These are phyloP conservation scores for Squalus acanthias DNA, from an alignment of 2,797 vertebrate species.

Conservation along the genomic window DNA sequence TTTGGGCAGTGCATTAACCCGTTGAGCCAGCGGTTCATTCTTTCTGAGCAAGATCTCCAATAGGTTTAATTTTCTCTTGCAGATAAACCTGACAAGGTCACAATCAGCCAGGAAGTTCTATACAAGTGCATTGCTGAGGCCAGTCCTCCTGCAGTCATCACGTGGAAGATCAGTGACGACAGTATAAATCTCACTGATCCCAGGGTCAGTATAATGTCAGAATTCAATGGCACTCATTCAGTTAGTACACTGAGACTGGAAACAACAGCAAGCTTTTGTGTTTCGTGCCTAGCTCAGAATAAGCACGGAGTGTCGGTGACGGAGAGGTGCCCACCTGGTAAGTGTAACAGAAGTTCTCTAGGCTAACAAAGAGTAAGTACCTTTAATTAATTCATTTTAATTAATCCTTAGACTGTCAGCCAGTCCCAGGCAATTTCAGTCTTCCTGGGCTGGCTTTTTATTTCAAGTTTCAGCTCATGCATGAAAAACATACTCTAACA, in stretches of 20 bases:
- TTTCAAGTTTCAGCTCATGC: neutral
- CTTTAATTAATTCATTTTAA: neutral
- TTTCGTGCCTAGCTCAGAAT: constrained; percentile 37
- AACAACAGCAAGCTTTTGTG: constrained; percentile 36
- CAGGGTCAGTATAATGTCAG: constrained; percentile 34
- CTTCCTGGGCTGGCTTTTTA: neutral
- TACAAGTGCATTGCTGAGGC: constrained; percentile 36
- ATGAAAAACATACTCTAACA: neutral
- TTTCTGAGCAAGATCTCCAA: neutral
- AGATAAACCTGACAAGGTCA: constrained; percentile 32
- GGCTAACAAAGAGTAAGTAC: constrained; percentile 13
- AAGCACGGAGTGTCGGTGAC: constrained; percentile 28
- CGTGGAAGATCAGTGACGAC: constrained; percentile 35
- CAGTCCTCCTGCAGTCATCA: constrained; percentile 32
- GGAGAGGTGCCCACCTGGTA: constrained; percentile 29
- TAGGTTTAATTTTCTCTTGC: neutral
- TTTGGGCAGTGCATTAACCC: neutral
- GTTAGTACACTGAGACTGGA: constrained; percentile 32
- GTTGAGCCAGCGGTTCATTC: neutral
- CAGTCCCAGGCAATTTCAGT: neutral
- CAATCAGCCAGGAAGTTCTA: constrained; percentile 20
- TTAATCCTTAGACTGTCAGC: neutral
- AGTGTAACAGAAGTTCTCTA: neutral
- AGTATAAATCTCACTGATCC: constrained; percentile 37
- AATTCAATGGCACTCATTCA: constrained; percentile 37